Percentiles rank a stretch among this genome's conserved stretches.
These are phyloP conservation scores for pig (Sus scrofa) DNA, from an alignment of 2,113 vertebrate species.

Conservation along the genomic window DNA sequence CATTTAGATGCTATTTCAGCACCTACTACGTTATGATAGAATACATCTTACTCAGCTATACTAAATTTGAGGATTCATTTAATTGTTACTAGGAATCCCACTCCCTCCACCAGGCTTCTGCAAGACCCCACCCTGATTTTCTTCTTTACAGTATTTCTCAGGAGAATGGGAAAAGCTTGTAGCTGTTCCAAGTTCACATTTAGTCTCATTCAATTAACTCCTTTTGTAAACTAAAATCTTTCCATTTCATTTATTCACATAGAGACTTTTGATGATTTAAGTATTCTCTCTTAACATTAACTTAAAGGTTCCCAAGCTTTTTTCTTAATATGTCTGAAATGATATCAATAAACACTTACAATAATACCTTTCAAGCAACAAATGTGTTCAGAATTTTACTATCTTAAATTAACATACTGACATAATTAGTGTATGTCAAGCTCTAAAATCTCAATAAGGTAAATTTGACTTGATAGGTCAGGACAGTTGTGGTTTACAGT, in stretches of 20 bases:
- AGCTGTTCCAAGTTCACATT: not conserved
- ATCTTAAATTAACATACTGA: not conserved
- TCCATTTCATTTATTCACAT: constrained; percentile 29
- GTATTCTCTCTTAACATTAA: not conserved
- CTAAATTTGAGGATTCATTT: not conserved
- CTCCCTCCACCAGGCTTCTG: not conserved
- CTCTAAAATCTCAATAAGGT: not conserved
- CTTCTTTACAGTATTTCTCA: constrained; percentile 11
- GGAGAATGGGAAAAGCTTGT: not conserved
- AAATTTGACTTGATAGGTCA: not conserved
- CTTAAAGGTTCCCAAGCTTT: constrained; percentile 33
- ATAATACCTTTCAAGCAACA: constrained; percentile 19
- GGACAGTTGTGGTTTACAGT: not conserved
- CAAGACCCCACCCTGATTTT: not conserved
- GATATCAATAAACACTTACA: not conserved
- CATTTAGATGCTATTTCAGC: not conserved
- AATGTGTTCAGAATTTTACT: constrained; percentile 21
- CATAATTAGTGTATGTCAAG: not conserved
- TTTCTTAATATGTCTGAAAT: constrained; percentile 21
- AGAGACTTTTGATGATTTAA: constrained; percentile 26
- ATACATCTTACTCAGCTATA: not conserved
- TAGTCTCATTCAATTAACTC: not conserved
- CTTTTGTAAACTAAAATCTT: constrained; percentile 39
- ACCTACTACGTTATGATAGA: not conserved
- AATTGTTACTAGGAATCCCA: not conserved